These are phyloP conservation scores for Hirudo medicinalis DNA, from an alignment of 1,140 invertebrate species.

Conservation along the genomic window DNA sequence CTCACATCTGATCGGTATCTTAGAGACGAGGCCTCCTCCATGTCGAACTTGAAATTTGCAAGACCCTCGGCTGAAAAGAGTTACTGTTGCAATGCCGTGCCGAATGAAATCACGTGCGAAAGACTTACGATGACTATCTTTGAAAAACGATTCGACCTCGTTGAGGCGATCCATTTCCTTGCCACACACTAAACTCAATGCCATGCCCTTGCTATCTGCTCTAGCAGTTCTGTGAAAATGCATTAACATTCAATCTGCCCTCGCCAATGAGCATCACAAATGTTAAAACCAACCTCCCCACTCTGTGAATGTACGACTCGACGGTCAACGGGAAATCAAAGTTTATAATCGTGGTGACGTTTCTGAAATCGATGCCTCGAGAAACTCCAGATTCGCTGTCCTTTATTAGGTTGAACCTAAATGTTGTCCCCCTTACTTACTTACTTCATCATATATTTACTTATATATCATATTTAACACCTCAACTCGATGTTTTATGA, in stretches of 20 bases:
- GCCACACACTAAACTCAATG: constrained; percentile 78
- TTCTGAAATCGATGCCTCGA: constrained; percentile 92
- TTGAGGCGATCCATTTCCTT: constrained; percentile 62
- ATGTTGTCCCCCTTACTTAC: too few relatives aligned
- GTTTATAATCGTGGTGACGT: constrained; percentile 91
- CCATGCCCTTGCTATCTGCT: constrained; percentile 80
- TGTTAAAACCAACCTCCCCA: constrained; percentile 51
- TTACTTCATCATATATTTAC: too few relatives aligned
- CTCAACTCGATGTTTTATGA: too few relatives aligned
- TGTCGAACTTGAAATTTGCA: background rate
- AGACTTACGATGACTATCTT: constrained; percentile 29
- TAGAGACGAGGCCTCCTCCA: constrained; percentile 10
- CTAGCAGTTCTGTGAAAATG: constrained; percentile 57
- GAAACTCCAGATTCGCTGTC: constrained; percentile 89
- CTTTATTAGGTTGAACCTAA: constrained; percentile 37
- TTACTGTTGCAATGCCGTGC: too few relatives aligned
- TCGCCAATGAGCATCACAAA: background rate
- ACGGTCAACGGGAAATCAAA: constrained; percentile 87
- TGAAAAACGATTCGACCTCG: constrained; percentile 60
- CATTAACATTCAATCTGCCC: background rate
- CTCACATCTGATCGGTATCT: constrained; percentile 1
- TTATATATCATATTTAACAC: too few relatives aligned
- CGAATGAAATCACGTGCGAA: background rate
- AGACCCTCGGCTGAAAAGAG: background rate
- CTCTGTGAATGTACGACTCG: constrained; percentile 81